Evolutionary conservation across 2,113 vertebrate genomes (phyloP), one percentile per base, ranked within the genome.

Genomic region (Galbula dea): DNA sequence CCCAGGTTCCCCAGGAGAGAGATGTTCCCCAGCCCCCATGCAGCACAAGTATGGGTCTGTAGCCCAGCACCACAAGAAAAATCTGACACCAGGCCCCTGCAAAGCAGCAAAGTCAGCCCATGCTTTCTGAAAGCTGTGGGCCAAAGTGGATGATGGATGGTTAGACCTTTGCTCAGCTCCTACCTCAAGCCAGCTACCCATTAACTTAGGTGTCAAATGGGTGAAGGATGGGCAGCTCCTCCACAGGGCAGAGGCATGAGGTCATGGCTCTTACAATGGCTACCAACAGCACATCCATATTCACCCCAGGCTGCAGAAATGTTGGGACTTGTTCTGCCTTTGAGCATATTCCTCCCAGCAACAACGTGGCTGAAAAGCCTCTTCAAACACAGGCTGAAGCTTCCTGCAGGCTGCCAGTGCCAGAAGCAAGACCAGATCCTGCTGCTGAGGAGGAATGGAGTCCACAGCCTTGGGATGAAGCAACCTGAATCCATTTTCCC

Each of bases 191-290:
- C 46, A 88, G 12, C 45, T 7, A 24, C 71, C 30, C n/a, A 6
- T 36, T 86, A 75, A 41, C 36, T 34, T 13, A 3, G 21, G 20
- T 73, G 73, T 72, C 65, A 74, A 2, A 54, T 4, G 58, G 19
- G n/a, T 85, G 83, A 92, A 7, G 4, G 80, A 81, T 51, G 59
- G 77, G 83, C 83, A 91, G 39, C 54, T 86, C 68, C 68, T 89
- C 75, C 57, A 61, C 17, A 9, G 19, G 21, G 26, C 74, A 86
- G 39, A 75, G 36, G 4, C 15, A 2, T 10, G 39, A 86, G 43
- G 52, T 78, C 80, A 19, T 1, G 39, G 45, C 45, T 72, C 29
- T 52, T 72, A 13, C 41, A 1, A 16, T 14, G 30, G 26, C 66
- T 54, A 8, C 22, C 27, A 81, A 52, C 21, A 78, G 36, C 3